These are phyloP conservation scores for Ariolimax columbianus DNA, from an alignment of 2,888 invertebrate species.

Conservation along the genomic window DNA sequence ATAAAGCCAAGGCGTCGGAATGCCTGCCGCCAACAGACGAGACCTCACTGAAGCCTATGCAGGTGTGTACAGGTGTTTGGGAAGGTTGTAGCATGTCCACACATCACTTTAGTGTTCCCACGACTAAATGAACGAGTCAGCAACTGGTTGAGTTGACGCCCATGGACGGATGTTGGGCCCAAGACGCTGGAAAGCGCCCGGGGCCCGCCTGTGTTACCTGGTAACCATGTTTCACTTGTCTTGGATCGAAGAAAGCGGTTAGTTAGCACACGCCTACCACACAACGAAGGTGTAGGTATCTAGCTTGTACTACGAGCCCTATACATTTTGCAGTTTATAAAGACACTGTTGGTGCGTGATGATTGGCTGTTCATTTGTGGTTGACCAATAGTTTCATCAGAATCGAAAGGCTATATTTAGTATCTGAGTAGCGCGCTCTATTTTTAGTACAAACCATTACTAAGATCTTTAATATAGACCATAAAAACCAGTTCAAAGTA, in stretches of 20 bases:
- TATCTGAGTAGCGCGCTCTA: not conserved
- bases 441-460: not conserved
- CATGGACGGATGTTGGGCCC: constrained; percentile 36
- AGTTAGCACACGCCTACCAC: not conserved
- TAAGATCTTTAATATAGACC: not conserved
- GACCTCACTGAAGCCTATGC: constrained; percentile 21
- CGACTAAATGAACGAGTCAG: constrained; percentile 19
- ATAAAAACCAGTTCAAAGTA: too few relatives aligned
- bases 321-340: not conserved
- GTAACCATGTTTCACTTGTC: not conserved
- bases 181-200: constrained; percentile 29
- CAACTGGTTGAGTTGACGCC: constrained; percentile 5
- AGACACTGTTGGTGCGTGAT: not conserved
- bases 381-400: not conserved
- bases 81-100: constrained; percentile 17
- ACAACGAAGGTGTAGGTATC: not conserved
- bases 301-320: not conserved
- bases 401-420: not conserved
- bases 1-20: not conserved
- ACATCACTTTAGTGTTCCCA: not conserved
- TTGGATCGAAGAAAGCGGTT: constrained; percentile 46
- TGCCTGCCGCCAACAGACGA: constrained; percentile 16
- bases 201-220: constrained; percentile 39
- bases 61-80: not conserved
- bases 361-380: not conserved